Percentiles rank a stretch among this genome's conserved stretches.
phyloP scores from a whole-genome alignment of 2,797 vertebrate species.

The Coregonus suidteri region DNA sequence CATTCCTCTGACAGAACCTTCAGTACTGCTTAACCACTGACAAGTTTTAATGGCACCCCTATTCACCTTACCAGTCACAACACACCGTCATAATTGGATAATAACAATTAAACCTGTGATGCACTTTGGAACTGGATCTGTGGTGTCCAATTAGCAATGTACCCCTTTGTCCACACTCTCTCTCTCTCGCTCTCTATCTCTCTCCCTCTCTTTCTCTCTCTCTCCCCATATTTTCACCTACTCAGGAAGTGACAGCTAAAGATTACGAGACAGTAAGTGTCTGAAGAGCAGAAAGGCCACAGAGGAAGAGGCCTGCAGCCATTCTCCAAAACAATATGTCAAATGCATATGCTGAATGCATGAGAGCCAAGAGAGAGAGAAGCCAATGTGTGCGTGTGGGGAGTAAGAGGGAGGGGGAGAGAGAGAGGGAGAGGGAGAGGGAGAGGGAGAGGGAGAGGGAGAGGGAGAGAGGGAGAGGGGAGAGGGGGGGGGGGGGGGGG shows the following conservation, averaged over 20 bases:
- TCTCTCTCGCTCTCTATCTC: not conserved
- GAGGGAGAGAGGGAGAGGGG: no score
- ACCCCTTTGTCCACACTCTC: not conserved
- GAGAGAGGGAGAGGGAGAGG: not conserved
- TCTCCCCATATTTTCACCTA: not conserved
- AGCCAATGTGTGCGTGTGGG: not conserved
- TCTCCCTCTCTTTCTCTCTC: not conserved
- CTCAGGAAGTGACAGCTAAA: slow-evolving; percentile 1
- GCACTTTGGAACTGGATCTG: not conserved
- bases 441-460: no score
- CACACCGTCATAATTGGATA: not conserved
- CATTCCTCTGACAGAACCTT: slow-evolving; percentile 8
- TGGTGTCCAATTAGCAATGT: slow-evolving; percentile 2
- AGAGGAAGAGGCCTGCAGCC: not conserved
- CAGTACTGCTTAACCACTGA: slow-evolving; percentile 21
- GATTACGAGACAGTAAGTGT: not conserved
- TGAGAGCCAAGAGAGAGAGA: not conserved
- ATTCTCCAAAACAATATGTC: not conserved
- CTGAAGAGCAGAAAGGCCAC: not conserved
- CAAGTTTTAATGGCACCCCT: not conserved
- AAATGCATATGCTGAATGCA: not conserved
- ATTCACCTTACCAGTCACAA: slow-evolving; percentile 19
- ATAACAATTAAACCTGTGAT: not conserved
- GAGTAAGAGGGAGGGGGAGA: not conserved
- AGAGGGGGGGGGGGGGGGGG: no score